These are phyloP conservation scores for Hydrocynus forskahlii DNA, from an alignment of 2,797 vertebrate genomes.

Conservation along the genomic window DNA sequence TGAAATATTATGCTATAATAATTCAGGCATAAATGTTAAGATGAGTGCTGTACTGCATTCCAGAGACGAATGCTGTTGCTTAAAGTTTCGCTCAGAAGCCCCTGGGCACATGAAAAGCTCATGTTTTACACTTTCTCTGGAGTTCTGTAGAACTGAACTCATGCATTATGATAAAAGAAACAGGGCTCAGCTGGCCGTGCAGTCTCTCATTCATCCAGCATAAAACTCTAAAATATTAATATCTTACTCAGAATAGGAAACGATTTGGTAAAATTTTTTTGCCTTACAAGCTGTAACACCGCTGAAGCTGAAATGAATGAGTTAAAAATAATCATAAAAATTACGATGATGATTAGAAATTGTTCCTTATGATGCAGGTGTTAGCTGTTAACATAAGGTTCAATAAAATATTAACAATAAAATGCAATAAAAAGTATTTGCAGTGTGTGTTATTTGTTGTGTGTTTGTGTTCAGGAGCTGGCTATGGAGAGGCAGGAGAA, in stretches of 20 bases:
- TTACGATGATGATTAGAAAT: too few relatives aligned
- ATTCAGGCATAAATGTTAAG: not conserved
- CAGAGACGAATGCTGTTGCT: not conserved
- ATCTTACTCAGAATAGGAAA: not conserved
- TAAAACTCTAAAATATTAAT: not conserved
- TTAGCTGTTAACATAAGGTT: too few relatives aligned
- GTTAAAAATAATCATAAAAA: not conserved
- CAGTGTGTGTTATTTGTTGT: slow-evolving; percentile 32
- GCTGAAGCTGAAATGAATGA: not conserved
- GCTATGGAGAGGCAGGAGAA: slow-evolving; percentile 89
- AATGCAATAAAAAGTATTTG: too few relatives aligned
- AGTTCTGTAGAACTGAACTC: not conserved
- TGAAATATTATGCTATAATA: not conserved
- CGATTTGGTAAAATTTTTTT: not conserved
- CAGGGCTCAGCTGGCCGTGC: not conserved
- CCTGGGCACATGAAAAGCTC: not conserved
- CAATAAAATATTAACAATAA: too few relatives aligned
- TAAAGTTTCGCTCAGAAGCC: not conserved
- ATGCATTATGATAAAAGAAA: not conserved
- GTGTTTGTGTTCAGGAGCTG: slow-evolving; percentile 82
- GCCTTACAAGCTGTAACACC: not conserved
- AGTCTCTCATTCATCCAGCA: not conserved
- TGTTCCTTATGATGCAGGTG: too few relatives aligned
- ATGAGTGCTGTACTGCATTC: not conserved
- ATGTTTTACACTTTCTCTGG: not conserved